Percentiles rank a stretch among this genome's conserved stretches.
These are phyloP conservation scores for Piezodorus guildinii DNA, from an alignment of 1,140 invertebrate genomes.

Conservation along the genomic window DNA sequence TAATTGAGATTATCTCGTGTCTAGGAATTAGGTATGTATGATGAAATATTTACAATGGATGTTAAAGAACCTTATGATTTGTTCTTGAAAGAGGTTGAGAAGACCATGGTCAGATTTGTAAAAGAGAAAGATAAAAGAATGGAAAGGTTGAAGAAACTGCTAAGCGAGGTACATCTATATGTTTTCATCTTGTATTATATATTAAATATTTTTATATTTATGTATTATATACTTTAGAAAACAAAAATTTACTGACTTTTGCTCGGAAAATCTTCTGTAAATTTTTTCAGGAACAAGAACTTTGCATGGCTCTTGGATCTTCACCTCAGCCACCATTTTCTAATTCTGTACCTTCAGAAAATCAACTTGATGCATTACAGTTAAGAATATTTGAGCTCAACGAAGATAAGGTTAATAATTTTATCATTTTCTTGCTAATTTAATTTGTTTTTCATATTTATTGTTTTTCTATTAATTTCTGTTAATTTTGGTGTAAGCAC, in stretches of 20 bases:
- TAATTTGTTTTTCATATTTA: no score
- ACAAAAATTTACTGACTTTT: no score
- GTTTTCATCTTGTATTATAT: no score
- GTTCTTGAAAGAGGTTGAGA: background rate
- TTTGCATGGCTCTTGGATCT: background rate
- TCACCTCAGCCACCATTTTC: background rate
- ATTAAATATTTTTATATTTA: no score
- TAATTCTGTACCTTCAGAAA: background rate
- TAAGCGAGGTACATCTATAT: background rate
- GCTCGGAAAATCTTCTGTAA: no score
- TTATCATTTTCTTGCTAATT: no score
- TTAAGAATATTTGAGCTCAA: background rate
- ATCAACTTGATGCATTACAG: background rate
- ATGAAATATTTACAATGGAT: background rate
- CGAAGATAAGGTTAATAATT: slow-evolving; percentile 6
- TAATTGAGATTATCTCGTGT: background rate
- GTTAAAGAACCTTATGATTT: background rate
- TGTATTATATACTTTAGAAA: no score
- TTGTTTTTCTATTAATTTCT: no score
- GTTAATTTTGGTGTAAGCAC: no score
- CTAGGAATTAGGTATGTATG: background rate
- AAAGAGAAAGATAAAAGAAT: slow-evolving; percentile 3
- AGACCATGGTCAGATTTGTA: background rate
- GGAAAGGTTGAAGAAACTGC: background rate
- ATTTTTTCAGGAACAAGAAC: slow-evolving; percentile 8